Base-by-base conservation (phyloP, 1,140 invertebrate species). In the Scaptomyza pallida region DNA sequence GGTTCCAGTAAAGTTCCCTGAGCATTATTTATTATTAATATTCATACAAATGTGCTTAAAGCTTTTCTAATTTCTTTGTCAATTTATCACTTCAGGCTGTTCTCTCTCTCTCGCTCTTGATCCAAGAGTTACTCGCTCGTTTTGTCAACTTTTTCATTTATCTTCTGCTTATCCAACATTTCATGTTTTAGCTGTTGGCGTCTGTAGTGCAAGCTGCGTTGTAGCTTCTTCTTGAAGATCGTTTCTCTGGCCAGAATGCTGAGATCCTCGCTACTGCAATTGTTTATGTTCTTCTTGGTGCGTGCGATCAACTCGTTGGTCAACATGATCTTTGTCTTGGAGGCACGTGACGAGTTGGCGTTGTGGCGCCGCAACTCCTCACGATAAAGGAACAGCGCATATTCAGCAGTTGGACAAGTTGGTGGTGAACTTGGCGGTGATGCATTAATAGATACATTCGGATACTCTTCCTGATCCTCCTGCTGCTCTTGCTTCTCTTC, bases 211-310 rank as follows among this genome's bases (percentile, higher is more conserved):
- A 88, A 26, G 54, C 75, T 63, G 0, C 82, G 57, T 10, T 88
- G 78, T 1, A 88, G 48, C 15, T 37, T 83, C 51, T 83, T 88
- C 44, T 63, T 75, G 45, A 88, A 88, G 43, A 89, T 47, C 16
- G 79, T 89, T 43, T 88, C 78, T 2, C 83, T 26, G 12, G 83
- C 83, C 12, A 88, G 30, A 13, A 79, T 89, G 69, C 79, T 57
- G n/a, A 88, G 63, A 61, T 88, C 83, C 69, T 88, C 83, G 13
- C 13, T 51, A 45, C 78, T 89, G 48, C 83, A 88, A 2, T 43
- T 48, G 1, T 35, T 19, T 0, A 88, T 89, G 30, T 88, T 88
- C 37, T 79, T 48, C 10, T 89, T 88, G 9, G 83, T 88, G 5
- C 23, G 40, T 0, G 75, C 76, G 5, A 88, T 88, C 12, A 88